Base-by-base conservation (phyloP, 2,888 invertebrate genomes). In the Zaprionus bogoriensis region DNA sequence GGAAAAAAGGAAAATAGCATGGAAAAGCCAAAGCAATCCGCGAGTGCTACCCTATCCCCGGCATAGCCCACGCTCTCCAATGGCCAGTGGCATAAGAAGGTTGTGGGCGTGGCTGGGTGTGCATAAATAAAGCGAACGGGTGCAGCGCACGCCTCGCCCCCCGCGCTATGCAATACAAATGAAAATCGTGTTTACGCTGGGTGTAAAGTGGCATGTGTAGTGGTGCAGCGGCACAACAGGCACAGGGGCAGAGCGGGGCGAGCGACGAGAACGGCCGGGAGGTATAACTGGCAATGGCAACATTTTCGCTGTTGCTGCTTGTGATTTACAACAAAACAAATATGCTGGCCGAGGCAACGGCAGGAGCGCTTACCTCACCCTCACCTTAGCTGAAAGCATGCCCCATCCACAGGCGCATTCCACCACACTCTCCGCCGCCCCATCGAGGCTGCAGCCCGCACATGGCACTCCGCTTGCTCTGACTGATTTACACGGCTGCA, bases 281-380 rank as follows among this genome's bases (percentile, higher is more conserved):
- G 53, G 63, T n/a, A n/a, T 59, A 74, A 55, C 67, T 39, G 32
- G 60, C 69, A 53, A 60, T 17, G 55, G 69, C 66, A 78, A 70
- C 83, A 68, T 72, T 74, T 79, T 74, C 68, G 75, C 50, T 65
- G 77, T 59, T 66, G 72, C 84, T 75, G 55, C 87, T 70, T 66
- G 87, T 87, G 88, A 86, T 86, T 88, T 88, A 88, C 84, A 86
- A 80, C 87, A 84, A 86, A 88, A 87, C 86, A 88, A 86, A 86
- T 87, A 86, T 74, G 78, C 66, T 70, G 67, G 75, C 68, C 55
- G 47, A 45, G 57, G 61, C 41, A 38, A 54, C 14, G 46, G 63
- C 59, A 30, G n/a, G n/a, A 30, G n/a, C 10, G 19, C 12, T 2
- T 12, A 50, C 60, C 58, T 65, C 48, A 59, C 74, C 67, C 85